Evolutionary conservation across 2,888 invertebrate species (phyloP).

Genomic region (Norana najaformis): DNA sequence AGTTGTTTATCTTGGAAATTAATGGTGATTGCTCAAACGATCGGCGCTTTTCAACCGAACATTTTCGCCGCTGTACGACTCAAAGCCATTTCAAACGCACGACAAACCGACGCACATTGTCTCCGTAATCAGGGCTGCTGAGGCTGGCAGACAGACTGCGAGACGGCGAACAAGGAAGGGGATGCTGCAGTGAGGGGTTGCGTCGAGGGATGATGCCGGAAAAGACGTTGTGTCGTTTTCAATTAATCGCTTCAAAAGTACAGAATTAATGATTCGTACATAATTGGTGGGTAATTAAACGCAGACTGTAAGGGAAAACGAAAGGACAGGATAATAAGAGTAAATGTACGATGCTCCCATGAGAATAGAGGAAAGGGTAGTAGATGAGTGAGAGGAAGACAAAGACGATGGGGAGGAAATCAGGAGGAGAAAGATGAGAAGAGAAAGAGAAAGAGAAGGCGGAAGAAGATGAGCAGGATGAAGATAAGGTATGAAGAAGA

Average conservation of each 20-base stretch:
- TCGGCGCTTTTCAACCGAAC: not conserved
- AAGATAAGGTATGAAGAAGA: too few relatives aligned
- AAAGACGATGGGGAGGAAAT: too few relatives aligned
- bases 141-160: not conserved
- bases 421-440: too few relatives aligned
- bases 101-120: not conserved
- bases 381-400: too few relatives aligned
- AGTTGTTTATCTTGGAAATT: conserved; percentile 5
- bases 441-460: too few relatives aligned
- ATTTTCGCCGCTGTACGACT: not conserved
- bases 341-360: not conserved
- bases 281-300: not conserved
- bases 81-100: not conserved
- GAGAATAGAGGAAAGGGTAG: not conserved
- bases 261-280: not conserved
- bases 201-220: not conserved
- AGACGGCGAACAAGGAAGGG: not conserved
- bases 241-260: not conserved
- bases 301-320: not conserved
- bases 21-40: conserved; percentile 1
- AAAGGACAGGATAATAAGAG: not conserved
- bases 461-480: too few relatives aligned
- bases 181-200: not conserved
- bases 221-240: not conserved
- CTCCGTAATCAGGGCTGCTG: not conserved